A percentile compares a stretch with the other conserved stretches of the same genome.
These are phyloP conservation scores for Clarias magur DNA, from an alignment of 2,113 vertebrate species.

Conservation along the genomic window DNA sequence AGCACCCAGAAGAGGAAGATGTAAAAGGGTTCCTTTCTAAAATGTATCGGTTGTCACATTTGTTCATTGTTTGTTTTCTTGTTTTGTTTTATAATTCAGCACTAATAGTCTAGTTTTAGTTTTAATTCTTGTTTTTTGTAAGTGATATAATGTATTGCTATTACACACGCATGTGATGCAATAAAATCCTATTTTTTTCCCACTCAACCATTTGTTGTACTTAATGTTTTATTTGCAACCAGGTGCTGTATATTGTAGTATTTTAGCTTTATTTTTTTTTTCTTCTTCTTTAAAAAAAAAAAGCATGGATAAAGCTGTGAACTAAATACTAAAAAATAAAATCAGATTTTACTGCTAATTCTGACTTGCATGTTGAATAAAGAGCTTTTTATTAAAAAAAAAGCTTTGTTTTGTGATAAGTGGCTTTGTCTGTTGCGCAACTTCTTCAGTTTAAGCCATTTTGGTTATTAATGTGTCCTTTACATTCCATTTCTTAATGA, in stretches of 20 bases:
- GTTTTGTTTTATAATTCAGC: slow-evolving; percentile 39
- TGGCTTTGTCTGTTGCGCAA: background rate
- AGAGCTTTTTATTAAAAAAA: background rate
- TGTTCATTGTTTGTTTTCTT: slow-evolving; percentile 41
- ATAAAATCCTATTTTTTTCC: slow-evolving; percentile 53
- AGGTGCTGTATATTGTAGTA: background rate
- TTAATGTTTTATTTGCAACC: background rate
- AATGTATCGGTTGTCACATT: slow-evolving; percentile 38
- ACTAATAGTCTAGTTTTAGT: slow-evolving; percentile 42
- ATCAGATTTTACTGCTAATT: background rate
- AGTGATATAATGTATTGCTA: slow-evolving; percentile 54
- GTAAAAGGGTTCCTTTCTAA: slow-evolving; percentile 67
- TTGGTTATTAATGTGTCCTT: background rate
- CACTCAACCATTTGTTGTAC: background rate
- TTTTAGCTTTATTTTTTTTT: background rate
- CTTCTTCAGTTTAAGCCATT: background rate
- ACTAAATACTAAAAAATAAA: background rate
- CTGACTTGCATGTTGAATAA: background rate
- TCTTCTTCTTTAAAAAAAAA: no score
- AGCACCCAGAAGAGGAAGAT: slow-evolving; percentile 99
- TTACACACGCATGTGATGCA: slow-evolving; percentile 54
- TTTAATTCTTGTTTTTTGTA: slow-evolving; percentile 49
- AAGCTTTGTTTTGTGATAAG: background rate
- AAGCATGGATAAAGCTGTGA: background rate
- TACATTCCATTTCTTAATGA: background rate